Evolutionary conservation across 92 coral and sea anemone species (phyloP).

Genomic region (Meandrina meandrites): DNA sequence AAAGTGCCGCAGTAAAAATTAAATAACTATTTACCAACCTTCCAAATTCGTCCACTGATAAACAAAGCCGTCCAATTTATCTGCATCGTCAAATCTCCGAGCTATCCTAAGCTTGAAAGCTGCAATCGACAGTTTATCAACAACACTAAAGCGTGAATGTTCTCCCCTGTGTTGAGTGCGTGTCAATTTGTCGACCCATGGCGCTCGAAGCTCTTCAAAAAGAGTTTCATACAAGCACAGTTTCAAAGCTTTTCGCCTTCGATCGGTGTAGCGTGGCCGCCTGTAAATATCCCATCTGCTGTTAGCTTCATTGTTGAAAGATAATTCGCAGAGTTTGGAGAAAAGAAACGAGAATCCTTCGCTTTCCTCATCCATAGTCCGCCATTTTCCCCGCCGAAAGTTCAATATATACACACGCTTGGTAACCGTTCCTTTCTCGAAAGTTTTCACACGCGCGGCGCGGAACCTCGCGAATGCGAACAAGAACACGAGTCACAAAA

Average conservation of each 20-base stretch:
- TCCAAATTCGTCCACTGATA: slow-evolving; percentile 54
- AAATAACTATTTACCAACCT: too few relatives aligned
- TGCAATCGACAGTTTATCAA: slow-evolving; percentile 60
- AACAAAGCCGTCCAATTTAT: slow-evolving; percentile 61
- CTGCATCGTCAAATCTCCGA: slow-evolving; percentile 80
- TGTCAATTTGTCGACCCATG: slow-evolving; percentile 66
- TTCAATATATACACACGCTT: background rate
- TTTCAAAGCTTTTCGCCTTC: slow-evolving; percentile 53
- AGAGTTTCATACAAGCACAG: slow-evolving; percentile 65
- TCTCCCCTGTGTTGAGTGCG: slow-evolving; percentile 4
- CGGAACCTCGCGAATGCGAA: too few relatives aligned
- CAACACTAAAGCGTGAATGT: slow-evolving; percentile 15
- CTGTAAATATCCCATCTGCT: slow-evolving; percentile 65
- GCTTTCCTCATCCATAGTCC: slow-evolving; percentile 62
- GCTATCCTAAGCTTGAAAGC: slow-evolving; percentile 67
- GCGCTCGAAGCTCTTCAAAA: slow-evolving; percentile 74
- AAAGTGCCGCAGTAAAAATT: too few relatives aligned
- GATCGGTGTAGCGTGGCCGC: slow-evolving; percentile 65
- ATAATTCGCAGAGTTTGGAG: slow-evolving; percentile 76
- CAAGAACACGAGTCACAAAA: background rate
- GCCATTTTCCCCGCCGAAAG: slow-evolving; percentile 57
- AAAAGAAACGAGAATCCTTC: slow-evolving; percentile 64
- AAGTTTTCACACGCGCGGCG: background rate
- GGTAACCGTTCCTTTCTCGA: slow-evolving; percentile 27
- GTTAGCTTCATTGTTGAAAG: slow-evolving; percentile 67